These are phyloP conservation scores for Calliopsis andreniformis DNA, from an alignment of 1,140 invertebrate genomes.

Conservation along the genomic window DNA sequence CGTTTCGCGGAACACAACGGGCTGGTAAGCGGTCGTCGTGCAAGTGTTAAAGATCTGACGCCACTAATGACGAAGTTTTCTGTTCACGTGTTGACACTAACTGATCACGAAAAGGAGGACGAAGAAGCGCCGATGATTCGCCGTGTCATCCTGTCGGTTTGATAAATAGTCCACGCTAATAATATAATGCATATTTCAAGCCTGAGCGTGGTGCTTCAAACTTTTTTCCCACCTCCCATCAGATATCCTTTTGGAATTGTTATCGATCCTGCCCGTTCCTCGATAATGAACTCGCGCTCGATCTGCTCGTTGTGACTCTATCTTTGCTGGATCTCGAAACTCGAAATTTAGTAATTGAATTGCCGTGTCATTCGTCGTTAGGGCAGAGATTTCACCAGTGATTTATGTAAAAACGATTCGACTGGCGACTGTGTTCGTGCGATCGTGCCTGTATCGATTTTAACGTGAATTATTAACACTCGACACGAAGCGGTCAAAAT, in stretches of 20 bases:
- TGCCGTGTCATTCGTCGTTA: neutral
- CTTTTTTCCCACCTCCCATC: constrained; percentile 13
- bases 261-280: neutral
- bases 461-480: too few species aligned
- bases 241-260: constrained; percentile 1
- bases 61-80: constrained; percentile 63
- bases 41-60: constrained; percentile 70
- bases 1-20: constrained; percentile 61
- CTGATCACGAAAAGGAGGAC: constrained; percentile 62
- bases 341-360: neutral
- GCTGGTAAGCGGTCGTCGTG: constrained; percentile 62
- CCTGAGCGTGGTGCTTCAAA: neutral
- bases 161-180: constrained; percentile 51
- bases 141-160: constrained; percentile 57
- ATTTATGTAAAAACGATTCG: too few species aligned
- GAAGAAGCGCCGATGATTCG: constrained; percentile 58
- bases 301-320: neutral
- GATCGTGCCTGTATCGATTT: too few species aligned
- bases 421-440: too few species aligned
- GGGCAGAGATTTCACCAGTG: too few species aligned
- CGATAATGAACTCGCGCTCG: neutral
- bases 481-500: too few species aligned
- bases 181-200: constrained; percentile 7
- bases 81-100: constrained; percentile 65
- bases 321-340: neutral